Evolutionary conservation across 2,113 vertebrate genomes (phyloP), one percentile per base, ranked within the genome.

Genomic region (Synchiropus splendidus): DNA sequence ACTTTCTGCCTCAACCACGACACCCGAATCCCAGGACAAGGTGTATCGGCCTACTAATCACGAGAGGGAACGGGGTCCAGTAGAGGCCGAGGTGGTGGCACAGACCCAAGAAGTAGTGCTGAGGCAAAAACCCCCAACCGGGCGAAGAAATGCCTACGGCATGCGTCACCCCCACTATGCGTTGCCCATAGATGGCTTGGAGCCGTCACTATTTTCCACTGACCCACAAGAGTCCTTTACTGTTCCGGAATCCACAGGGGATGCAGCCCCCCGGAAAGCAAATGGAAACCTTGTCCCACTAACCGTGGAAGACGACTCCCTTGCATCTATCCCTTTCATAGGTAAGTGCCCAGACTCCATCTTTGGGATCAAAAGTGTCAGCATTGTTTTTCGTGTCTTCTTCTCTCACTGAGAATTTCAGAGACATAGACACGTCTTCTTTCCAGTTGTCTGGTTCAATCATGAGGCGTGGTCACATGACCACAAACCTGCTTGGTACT

Each of bases 311-410:
- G 90, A 95, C 31, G 92, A 96, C 65, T 94, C 92, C 0, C 75
- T 98, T 78, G 94, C 95, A 0, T 95, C 92, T 51, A 98, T 98
- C 57, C 95, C 95, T 16, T 98, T 90, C 76, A 98, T 98, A 32
- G 95, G 95, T 98, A 81, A 89, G 92, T 18, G 10, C 31, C 15
- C 13, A 42, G 34, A 10, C 36, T 9, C 36, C 27, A 5, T 32
- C 42, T 34, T 21, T 36, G 6, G 8, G 21, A 27, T 27, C 21
- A 27, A 27, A 27, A 27, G n/a, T 42, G 9, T n/a, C 16, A 10
- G 1, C 2, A 5, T 3, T 9, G 6, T 5, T 21, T n/a, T 16
- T 45, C 12, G 12, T 31, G 1, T 42, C 13, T 15, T 14, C 21
- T 42, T 13, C 12, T 42, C 40, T 33, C 12, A 8, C 8, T 27